phyloP scores from a whole-genome alignment of 2,888 invertebrate species.

The Sminthurides aquaticus region DNA sequence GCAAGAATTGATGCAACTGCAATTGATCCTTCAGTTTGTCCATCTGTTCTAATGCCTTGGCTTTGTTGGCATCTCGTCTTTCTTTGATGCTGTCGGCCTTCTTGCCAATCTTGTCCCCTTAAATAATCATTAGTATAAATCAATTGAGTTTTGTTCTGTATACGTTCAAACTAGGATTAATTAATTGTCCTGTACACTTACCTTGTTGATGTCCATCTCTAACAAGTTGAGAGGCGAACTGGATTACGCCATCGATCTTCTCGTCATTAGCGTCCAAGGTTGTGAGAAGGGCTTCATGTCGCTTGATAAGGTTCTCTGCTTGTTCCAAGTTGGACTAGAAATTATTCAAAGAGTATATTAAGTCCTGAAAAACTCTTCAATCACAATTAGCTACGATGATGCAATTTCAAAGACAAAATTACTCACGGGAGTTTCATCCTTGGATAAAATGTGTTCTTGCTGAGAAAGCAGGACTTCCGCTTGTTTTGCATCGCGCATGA shows the following conservation, averaged over 20 bases:
- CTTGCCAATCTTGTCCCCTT: conserved; percentile 87
- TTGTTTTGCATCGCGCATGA: conserved; percentile 93
- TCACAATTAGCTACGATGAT: too few relatives aligned
- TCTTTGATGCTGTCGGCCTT: conserved; percentile 92
- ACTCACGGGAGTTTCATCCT: conserved; percentile 84
- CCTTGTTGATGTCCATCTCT: conserved; percentile 89
- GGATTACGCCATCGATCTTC: conserved; percentile 92
- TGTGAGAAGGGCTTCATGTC: conserved; percentile 97
- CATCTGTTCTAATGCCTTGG: conserved; percentile 82
- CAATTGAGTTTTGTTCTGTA: too few relatives aligned
- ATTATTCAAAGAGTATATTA: conserved; percentile 3
- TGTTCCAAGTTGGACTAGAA: conserved; percentile 74
- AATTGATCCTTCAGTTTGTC: conserved; percentile 89
- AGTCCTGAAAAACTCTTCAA: too few relatives aligned
- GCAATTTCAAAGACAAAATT: conserved; percentile 3
- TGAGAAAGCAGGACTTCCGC: conserved; percentile 95
- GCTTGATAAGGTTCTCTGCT: conserved; percentile 92
- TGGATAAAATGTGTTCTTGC: conserved; percentile 94
- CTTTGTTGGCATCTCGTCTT: conserved; percentile 79
- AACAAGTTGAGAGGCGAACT: conserved; percentile 82
- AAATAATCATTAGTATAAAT: too few relatives aligned
- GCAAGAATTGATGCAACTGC: conserved; percentile 83
- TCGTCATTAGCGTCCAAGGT: conserved; percentile 99
- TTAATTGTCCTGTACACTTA: conserved; percentile 45
- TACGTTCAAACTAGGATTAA: too few relatives aligned